Conservation (phyloP, 2,113 vertebrate genomes). For the Macroglossus sobrinus region DNA sequence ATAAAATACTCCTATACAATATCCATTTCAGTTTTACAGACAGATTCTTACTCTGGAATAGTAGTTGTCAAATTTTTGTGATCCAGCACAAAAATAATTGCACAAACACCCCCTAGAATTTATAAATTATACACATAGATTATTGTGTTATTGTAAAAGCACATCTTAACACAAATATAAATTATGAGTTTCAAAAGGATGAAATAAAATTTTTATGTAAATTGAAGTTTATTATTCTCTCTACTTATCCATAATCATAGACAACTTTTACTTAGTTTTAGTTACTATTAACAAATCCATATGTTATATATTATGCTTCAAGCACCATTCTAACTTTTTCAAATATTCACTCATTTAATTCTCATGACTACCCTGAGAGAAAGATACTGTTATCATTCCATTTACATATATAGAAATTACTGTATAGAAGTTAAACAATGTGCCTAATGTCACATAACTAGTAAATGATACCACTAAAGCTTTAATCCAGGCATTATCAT, state of each 20-base stretch:
- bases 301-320: neutral
- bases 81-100: neutral
- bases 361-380: neutral
- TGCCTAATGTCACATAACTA: neutral
- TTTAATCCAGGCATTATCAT: neutral
- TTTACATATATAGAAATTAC: neutral
- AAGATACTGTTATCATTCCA: neutral
- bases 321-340: neutral
- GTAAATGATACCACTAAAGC: neutral
- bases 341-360: neutral
- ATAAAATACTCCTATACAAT: neutral
- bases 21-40: neutral
- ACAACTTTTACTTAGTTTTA: neutral
- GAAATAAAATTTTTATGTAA: neutral
- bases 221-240: neutral
- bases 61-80: neutral
- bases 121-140: neutral
- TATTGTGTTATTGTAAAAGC: neutral
- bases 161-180: neutral
- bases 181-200: neutral
- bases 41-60: neutral
- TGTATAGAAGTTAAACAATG: neutral
- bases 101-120: neutral
- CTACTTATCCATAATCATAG: neutral
- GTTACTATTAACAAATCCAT: neutral